These are phyloP conservation scores for Incurvaria masculella DNA, from an alignment of 2,888 invertebrate species.

Conservation along the genomic window DNA sequence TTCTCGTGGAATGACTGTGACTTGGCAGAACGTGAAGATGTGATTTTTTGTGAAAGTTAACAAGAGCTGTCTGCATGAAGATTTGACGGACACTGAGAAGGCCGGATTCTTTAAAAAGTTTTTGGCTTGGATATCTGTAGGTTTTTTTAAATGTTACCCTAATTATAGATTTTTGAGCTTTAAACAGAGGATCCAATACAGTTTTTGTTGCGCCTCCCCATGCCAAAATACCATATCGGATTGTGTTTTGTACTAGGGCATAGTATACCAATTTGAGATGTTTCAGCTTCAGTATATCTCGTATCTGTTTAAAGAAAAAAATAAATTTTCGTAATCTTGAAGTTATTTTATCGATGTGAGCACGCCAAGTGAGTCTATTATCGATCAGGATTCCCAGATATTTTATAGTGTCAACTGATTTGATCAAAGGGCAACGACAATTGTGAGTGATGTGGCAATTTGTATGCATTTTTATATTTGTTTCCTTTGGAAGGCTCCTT, in stretches of 20 bases:
- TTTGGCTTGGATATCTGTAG: not conserved
- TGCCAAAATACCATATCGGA: not conserved
- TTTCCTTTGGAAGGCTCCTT: too few species aligned
- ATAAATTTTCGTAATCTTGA: not conserved
- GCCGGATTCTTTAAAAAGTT: not conserved
- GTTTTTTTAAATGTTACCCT: not conserved
- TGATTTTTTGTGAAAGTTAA: not conserved
- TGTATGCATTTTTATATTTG: too few species aligned
- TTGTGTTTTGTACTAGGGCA: not conserved
- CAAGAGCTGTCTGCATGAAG: not conserved
- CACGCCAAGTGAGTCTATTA: not conserved
- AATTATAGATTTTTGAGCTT: not conserved
- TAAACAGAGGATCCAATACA: not conserved
- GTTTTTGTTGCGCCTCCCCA: not conserved
- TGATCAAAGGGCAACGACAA: too few species aligned
- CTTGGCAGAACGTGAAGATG: too few species aligned
- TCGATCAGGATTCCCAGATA: not conserved
- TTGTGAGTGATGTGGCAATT: too few species aligned
- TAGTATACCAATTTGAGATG: not conserved
- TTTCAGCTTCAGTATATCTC: not conserved
- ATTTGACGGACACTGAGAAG: not conserved
- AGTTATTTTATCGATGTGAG: not conserved
- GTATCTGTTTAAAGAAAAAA: not conserved
- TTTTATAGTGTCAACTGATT: not conserved
- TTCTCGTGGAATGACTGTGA: too few species aligned